Conservation (phyloP, 1,140 invertebrate species). For the Anagrus nilaparvatae region DNA sequence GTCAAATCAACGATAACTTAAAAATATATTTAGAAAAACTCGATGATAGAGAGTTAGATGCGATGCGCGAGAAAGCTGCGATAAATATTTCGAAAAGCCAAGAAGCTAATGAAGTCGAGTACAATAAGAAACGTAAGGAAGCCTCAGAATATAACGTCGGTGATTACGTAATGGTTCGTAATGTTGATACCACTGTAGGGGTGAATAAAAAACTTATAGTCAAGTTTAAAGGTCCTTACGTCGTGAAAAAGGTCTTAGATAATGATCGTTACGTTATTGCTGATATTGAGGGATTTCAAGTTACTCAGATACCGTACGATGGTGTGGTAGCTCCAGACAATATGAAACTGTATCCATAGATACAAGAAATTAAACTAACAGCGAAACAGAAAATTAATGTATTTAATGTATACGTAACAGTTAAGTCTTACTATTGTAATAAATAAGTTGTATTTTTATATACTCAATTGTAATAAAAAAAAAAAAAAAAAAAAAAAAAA, state of each 20-base stretch:
- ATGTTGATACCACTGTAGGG: constrained; percentile 16
- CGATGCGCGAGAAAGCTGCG: neutral
- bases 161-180: constrained; percentile 21
- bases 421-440: no score
- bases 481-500: no score
- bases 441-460: no score
- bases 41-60: no score
- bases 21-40: neutral
- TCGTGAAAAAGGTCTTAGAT: constrained; percentile 15
- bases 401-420: no score
- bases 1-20: constrained; percentile 5
- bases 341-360: constrained; percentile 12
- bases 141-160: constrained; percentile 12
- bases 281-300: constrained; percentile 16
- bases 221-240: constrained; percentile 17
- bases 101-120: neutral
- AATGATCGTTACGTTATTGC: constrained; percentile 18
- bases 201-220: constrained; percentile 18
- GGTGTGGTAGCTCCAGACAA: constrained; percentile 7
- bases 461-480: no score
- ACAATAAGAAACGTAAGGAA: constrained; percentile 16
- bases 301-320: constrained; percentile 11
- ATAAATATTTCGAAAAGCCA: neutral
- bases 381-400: no score
- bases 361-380: no score